phyloP scores from a whole-genome alignment of 2,113 vertebrate genomes.

The Forbesichthys papilliferus region DNA sequence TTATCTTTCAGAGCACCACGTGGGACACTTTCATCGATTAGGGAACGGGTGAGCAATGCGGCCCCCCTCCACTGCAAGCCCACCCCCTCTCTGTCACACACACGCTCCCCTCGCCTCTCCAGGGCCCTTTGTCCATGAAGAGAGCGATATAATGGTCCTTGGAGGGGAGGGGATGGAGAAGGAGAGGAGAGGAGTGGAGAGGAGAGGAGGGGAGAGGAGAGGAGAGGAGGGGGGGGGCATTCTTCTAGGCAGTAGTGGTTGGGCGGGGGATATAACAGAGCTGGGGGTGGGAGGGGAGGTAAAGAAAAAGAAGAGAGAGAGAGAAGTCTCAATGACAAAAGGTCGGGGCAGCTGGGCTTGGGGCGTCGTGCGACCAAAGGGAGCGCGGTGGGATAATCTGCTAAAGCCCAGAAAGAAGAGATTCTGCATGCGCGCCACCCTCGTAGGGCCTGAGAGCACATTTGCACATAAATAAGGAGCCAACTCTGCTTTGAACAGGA shows the following conservation, averaged over 20 bases:
- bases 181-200: conserved; percentile 55
- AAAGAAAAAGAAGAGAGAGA: conserved; percentile 25
- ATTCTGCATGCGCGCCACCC: conserved; percentile 82
- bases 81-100: conserved; percentile 35
- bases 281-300: conserved; percentile 16
- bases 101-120: conserved; percentile 56
- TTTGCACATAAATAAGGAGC: conserved; percentile 89
- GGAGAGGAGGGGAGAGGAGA: conserved; percentile 33
- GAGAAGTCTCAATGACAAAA: conserved; percentile 86
- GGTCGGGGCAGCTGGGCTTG: conserved; percentile 85
- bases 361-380: conserved; percentile 78
- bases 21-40: conserved; percentile 80
- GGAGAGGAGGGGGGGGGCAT: conserved; percentile 37
- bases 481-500: conserved; percentile 82
- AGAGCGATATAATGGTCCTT: conserved; percentile 79
- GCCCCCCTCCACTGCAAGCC: conserved; percentile 56
- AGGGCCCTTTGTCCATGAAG: conserved; percentile 79
- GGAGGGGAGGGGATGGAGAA: conserved; percentile 62
- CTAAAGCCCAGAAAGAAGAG: conserved; percentile 83
- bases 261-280: background rate
- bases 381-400: conserved; percentile 85
- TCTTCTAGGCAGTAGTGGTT: conserved; percentile 29
- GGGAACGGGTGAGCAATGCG: conserved; percentile 67
- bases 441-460: conserved; percentile 80
- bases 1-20: conserved; percentile 80